phyloP scores from a whole-genome alignment of 2,888 invertebrate species.

The Aphodius sticticus region DNA sequence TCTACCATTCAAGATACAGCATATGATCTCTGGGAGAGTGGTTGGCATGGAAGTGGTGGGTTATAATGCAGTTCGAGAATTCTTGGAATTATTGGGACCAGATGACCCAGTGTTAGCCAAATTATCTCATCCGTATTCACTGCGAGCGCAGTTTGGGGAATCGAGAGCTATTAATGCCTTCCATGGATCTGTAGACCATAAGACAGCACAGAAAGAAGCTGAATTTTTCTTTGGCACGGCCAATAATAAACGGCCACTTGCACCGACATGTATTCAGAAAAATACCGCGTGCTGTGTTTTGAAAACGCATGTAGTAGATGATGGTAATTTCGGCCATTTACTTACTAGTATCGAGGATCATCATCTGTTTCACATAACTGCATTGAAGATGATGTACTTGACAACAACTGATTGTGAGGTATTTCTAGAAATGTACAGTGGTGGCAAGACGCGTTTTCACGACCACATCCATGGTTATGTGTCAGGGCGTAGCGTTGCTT shows the following conservation, averaged over 20 bases:
- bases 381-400: conserved; percentile 80
- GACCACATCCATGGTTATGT: conserved; percentile 85
- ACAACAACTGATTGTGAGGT: conserved; percentile 87
- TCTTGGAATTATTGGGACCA: conserved; percentile 70
- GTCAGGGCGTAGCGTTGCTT: conserved; percentile 84
- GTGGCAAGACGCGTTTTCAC: conserved; percentile 79
- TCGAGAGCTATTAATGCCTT: conserved; percentile 74
- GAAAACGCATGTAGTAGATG: conserved; percentile 88
- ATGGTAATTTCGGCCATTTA: conserved; percentile 76
- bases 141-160: conserved; percentile 73
- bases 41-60: conserved; percentile 79
- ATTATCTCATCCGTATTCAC: conserved; percentile 62
- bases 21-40: conserved; percentile 73
- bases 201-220: conserved; percentile 64
- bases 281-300: conserved; percentile 84
- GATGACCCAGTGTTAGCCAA: conserved; percentile 68
- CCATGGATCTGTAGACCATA: conserved; percentile 69
- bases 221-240: conserved; percentile 69
- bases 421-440: conserved; percentile 93
- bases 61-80: conserved; percentile 69
- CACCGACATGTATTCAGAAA: conserved; percentile 65
- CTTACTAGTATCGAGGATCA: conserved; percentile 73
- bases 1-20: conserved; percentile 71
- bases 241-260: conserved; percentile 46
- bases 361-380: conserved; percentile 80